Evolutionary conservation across 2,888 invertebrate species (phyloP).

Genomic region (Stramonita haemastoma): DNA sequence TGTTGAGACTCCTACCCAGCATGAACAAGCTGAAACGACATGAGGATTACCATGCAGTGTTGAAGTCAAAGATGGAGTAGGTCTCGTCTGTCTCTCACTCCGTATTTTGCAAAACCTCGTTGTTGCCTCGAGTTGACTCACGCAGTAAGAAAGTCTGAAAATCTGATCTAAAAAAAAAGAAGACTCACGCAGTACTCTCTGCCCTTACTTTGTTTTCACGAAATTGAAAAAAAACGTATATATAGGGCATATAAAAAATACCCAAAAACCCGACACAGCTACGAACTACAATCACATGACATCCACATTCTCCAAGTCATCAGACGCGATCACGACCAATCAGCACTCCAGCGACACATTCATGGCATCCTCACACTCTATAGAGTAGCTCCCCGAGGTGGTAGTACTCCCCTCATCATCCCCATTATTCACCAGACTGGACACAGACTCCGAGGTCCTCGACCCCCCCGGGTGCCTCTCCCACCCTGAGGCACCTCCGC

Average conservation of each 20-base stretch:
- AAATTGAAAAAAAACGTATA: background rate
- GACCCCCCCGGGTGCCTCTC: background rate
- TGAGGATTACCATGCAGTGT: background rate
- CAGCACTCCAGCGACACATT: constrained; percentile 37
- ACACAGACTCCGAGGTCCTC: constrained; percentile 29
- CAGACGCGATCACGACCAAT: background rate
- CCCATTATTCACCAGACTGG: constrained; percentile 48
- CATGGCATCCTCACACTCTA: constrained; percentile 50
- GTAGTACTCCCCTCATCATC: constrained; percentile 53
- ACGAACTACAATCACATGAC: background rate
- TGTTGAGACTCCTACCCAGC: background rate
- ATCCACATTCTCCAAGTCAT: too few relatives aligned
- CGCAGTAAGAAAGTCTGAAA: too few relatives aligned
- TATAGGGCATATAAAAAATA: background rate
- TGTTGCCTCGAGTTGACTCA: too few relatives aligned
- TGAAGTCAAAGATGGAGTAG: background rate
- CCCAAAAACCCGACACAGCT: too few relatives aligned
- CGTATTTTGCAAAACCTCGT: background rate
- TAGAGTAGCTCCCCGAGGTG: constrained; percentile 54
- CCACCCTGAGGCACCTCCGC: background rate
- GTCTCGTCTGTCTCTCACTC: background rate
- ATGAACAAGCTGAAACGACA: background rate
- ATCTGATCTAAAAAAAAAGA: too few relatives aligned
- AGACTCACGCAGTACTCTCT: background rate
- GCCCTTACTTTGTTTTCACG: background rate